Percentiles rank a stretch among this genome's conserved stretches.
Evolutionary conservation across 2,888 invertebrate species (phyloP).

Genomic region (Hyposoter didymator): DNA sequence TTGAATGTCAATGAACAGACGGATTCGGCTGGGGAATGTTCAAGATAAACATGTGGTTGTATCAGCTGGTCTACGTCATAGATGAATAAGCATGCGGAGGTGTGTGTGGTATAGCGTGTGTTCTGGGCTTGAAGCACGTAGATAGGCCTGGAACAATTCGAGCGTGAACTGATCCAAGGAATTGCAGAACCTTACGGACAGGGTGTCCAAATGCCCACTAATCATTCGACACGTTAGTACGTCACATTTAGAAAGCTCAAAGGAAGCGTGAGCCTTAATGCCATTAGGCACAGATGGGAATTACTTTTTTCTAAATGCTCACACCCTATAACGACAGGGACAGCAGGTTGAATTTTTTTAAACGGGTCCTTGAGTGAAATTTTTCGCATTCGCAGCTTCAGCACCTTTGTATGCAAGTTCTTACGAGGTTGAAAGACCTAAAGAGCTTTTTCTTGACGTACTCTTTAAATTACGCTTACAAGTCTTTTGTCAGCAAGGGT

Average conservation of each 20-base stretch:
- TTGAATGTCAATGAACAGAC: constrained; percentile 10
- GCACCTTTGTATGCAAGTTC: not conserved
- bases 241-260: not conserved
- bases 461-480: not conserved
- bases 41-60: constrained; percentile 38
- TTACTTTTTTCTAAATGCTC: not conserved
- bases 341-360: not conserved
- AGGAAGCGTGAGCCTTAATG: not conserved
- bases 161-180: constrained; percentile 36
- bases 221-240: not conserved
- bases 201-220: not conserved
- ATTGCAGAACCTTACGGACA: not conserved
- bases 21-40: constrained; percentile 30
- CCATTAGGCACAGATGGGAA: not conserved
- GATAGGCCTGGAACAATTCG: constrained; percentile 50
- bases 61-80: constrained; percentile 20
- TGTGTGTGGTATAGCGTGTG: not conserved
- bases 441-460: not conserved
- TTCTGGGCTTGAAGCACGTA: not conserved
- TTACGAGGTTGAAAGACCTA: not conserved
- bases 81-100: constrained; percentile 2
- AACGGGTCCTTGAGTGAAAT: not conserved
- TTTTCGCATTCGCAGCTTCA: not conserved
- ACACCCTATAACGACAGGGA: not conserved
- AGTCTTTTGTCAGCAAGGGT: not conserved